Evolutionary conservation across 1,140 invertebrate species (phyloP).

Genomic region (Panulirus ornatus): DNA sequence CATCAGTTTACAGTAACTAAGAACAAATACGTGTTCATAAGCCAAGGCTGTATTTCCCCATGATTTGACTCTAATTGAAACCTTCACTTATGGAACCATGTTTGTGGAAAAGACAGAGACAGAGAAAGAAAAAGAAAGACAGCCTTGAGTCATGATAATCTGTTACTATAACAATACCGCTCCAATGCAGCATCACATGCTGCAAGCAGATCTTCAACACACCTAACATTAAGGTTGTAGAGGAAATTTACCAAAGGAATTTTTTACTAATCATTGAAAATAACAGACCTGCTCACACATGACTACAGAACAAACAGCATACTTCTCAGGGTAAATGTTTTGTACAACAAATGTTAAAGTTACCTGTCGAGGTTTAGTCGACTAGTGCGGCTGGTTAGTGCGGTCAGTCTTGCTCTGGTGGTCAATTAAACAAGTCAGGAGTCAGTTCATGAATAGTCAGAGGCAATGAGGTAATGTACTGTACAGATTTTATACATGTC

Average conservation of each 20-base stretch:
- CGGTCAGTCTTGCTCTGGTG: conserved; percentile 59
- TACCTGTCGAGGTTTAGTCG: conserved; percentile 64
- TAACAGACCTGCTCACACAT: conserved; percentile 49
- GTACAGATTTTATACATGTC: conserved; percentile 42
- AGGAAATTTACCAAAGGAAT: neutral
- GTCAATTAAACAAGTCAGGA: conserved; percentile 61
- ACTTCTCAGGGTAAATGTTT: conserved; percentile 18
- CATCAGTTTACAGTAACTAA: conserved; percentile 25
- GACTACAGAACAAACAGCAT: conserved; percentile 47
- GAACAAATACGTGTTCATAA: conserved; percentile 42
- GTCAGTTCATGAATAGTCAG: conserved; percentile 33
- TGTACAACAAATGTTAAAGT: conserved; percentile 34
- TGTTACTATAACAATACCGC: conserved; percentile 22
- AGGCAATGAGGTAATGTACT: neutral
- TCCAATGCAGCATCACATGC: conserved; percentile 36
- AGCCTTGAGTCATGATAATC: conserved; percentile 60
- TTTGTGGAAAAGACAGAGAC: too few relatives aligned
- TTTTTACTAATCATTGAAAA: neutral
- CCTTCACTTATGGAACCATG: too few relatives aligned
- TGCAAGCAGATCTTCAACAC: conserved; percentile 59
- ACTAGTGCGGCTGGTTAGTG: conserved; percentile 52
- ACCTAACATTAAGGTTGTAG: neutral
- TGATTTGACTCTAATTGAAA: neutral
- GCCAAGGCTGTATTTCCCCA: conserved; percentile 44
- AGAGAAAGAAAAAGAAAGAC: neutral